phyloP scores from a whole-genome alignment of 2,797 vertebrate species.

The Gymnoscopelus microlampas region DNA sequence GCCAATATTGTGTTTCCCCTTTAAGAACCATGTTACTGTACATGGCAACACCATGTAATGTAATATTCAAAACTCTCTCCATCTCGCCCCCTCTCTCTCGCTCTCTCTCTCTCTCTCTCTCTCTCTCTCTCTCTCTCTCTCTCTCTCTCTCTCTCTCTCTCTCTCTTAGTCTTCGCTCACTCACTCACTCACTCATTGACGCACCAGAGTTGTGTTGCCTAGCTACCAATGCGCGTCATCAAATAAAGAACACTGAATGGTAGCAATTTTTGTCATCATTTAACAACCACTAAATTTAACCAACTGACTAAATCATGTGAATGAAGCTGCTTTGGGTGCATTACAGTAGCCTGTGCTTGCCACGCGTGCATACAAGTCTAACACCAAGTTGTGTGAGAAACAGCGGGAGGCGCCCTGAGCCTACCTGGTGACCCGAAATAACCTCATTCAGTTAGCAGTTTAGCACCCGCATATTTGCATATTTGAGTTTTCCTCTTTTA shows the following conservation, averaged over 20 bases:
- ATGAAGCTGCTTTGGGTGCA: too few relatives aligned
- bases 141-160: background rate
- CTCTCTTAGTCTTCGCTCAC: too few relatives aligned
- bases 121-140: background rate
- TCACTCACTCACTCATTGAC: too few relatives aligned
- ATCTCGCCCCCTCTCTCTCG: background rate
- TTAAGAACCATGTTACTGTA: background rate
- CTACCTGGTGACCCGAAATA: slow-evolving; percentile 18
- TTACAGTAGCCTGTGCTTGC: too few relatives aligned
- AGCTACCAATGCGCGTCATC: too few relatives aligned
- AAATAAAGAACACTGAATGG: too few relatives aligned
- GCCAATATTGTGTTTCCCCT: background rate
- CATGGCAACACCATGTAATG: background rate
- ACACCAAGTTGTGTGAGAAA: background rate
- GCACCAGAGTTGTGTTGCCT: too few relatives aligned
- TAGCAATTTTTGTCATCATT: too few relatives aligned
- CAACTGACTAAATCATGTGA: too few relatives aligned
- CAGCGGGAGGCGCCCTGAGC: background rate
- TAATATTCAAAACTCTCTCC: background rate
- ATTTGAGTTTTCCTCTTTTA: slow-evolving; percentile 59
- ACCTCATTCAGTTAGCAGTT: slow-evolving; percentile 22
- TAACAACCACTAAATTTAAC: too few relatives aligned
- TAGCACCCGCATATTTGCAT: slow-evolving; percentile 10
- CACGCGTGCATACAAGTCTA: slow-evolving; percentile 43
- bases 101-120: background rate